These are phyloP conservation scores for Chiloscyllium punctatum DNA, from an alignment of 2,797 vertebrate genomes.

Conservation along the genomic window DNA sequence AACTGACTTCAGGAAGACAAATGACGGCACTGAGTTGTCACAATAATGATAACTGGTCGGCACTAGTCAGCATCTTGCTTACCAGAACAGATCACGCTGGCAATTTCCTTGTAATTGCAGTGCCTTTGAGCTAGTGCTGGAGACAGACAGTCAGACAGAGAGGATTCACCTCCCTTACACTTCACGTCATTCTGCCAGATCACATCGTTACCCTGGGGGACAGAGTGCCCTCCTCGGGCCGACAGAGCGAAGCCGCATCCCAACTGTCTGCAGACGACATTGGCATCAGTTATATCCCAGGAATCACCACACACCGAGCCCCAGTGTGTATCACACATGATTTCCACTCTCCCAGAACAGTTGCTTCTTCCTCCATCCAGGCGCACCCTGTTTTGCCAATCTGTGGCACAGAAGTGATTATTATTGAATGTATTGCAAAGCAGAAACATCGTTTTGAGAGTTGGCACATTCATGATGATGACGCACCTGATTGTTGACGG, in stretches of 20 bases:
- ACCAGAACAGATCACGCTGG: background rate
- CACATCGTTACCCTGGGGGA: background rate
- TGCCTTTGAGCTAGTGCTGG: background rate
- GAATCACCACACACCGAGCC: background rate
- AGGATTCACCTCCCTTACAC: background rate
- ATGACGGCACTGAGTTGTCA: background rate
- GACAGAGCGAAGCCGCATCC: background rate
- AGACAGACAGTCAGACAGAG: background rate
- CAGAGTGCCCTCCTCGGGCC: background rate
- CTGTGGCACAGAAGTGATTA: background rate
- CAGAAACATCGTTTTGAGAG: background rate
- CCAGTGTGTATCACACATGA: background rate
- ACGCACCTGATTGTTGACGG: background rate
- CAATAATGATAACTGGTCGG: background rate
- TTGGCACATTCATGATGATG: background rate
- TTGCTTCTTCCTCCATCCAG: background rate
- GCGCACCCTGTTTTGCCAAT: background rate
- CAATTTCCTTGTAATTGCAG: background rate
- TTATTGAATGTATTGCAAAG: background rate
- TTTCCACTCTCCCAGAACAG: background rate
- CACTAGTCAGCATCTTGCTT: background rate
- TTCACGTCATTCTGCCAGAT: background rate
- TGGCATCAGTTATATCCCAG: too few species aligned
- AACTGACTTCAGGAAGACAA: background rate
- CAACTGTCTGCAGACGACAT: background rate